Percentiles rank a stretch among this genome's conserved stretches.
Evolutionary conservation across 2,888 invertebrate species (phyloP).

Genomic region (Tipula lateralis): DNA sequence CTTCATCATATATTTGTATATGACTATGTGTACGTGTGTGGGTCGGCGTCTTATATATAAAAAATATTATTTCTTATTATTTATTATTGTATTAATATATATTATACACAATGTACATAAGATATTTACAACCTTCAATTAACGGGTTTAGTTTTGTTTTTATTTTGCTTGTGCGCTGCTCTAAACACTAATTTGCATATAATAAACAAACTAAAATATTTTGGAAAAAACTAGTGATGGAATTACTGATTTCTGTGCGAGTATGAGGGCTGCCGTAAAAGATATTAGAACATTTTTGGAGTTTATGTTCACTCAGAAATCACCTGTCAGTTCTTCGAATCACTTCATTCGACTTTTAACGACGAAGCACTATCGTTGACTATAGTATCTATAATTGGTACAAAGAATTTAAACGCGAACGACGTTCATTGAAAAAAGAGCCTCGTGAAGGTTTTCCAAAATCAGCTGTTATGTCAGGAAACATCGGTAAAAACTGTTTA

Average conservation of each 20-base stretch:
- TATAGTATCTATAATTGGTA: too few species aligned
- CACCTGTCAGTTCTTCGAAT: too few species aligned
- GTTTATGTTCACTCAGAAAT: too few species aligned
- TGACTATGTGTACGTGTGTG: not conserved
- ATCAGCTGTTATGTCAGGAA: too few species aligned
- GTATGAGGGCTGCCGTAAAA: too few species aligned
- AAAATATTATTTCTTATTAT: not conserved
- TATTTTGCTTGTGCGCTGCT: not conserved
- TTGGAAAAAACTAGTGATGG: not conserved
- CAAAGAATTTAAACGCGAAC: too few species aligned
- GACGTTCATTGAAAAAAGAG: too few species aligned
- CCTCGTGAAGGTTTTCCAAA: too few species aligned
- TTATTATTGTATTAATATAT: not conserved
- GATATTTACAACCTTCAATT: not conserved
- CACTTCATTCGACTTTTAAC: too few species aligned
- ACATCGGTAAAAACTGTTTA: too few species aligned
- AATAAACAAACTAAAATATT: not conserved
- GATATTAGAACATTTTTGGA: too few species aligned
- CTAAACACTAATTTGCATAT: not conserved
- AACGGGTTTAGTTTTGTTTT: slow-evolving; percentile 13
- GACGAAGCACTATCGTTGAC: too few species aligned
- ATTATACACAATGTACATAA: not conserved
- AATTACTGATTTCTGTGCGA: not conserved
- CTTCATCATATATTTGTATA: not conserved
- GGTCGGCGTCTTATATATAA: not conserved